Evolutionary conservation across 2,113 vertebrate genomes (phyloP).

Genomic region (Nesogale talazaci): DNA sequence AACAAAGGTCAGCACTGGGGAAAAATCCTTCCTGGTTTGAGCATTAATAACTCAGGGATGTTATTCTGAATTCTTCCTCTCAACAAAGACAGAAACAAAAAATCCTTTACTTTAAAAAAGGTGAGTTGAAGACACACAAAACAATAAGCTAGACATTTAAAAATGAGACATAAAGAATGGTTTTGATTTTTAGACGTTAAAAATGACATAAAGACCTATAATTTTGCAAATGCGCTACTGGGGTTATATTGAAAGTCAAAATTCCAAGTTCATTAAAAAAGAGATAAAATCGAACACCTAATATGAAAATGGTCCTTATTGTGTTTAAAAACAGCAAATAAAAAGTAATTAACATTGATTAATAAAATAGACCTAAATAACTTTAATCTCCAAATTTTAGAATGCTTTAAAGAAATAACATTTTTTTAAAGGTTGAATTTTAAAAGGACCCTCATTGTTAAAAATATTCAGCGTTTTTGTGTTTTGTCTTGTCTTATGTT

Average conservation of each 20-base stretch:
- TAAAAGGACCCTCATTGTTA: constrained; percentile 7
- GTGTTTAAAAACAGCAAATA: constrained; percentile 19
- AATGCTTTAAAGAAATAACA: background rate
- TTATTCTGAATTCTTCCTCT: constrained; percentile 45
- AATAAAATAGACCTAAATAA: constrained; percentile 31
- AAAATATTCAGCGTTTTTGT: background rate
- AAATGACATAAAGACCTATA: background rate
- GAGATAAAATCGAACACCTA: background rate
- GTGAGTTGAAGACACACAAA: constrained; percentile 51
- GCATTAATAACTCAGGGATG: constrained; percentile 45
- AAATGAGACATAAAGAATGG: background rate
- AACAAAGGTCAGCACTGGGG: constrained; percentile 71
- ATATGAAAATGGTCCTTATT: background rate
- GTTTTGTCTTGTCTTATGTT: background rate
- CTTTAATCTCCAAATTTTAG: constrained; percentile 31
- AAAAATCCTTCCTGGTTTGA: constrained; percentile 7
- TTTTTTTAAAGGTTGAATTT: background rate
- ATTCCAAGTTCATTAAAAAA: background rate
- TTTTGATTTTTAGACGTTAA: constrained; percentile 51
- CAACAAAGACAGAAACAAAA: constrained; percentile 40
- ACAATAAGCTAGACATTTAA: constrained; percentile 6
- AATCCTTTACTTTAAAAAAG: background rate
- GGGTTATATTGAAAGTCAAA: background rate
- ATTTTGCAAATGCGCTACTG: background rate
- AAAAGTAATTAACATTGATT: background rate